Percentiles rank a stretch among this genome's conserved stretches.
phyloP scores from a whole-genome alignment of 2,113 vertebrate genomes.

The Zapus hudsonius region DNA sequence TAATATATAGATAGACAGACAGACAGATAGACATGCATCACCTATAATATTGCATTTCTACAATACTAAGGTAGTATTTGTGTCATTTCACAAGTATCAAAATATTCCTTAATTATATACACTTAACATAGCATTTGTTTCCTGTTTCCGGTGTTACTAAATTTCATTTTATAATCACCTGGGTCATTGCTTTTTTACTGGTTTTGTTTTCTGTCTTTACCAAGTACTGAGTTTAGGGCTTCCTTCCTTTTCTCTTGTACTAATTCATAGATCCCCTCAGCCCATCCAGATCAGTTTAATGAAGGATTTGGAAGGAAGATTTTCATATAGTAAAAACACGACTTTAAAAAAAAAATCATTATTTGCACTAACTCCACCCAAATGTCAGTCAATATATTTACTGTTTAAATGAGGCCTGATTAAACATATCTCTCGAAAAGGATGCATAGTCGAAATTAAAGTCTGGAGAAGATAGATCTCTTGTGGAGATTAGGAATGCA shows the following conservation, averaged over 20 bases:
- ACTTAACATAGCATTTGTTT: neutral
- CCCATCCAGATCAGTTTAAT: neutral
- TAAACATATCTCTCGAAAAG: neutral
- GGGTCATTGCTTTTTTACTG: neutral
- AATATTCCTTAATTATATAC: neutral
- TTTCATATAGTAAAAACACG: neutral
- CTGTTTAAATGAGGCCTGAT: neutral
- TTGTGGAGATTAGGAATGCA: neutral
- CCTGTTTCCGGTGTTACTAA: neutral
- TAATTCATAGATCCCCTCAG: neutral
- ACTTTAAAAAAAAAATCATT: conserved; percentile 1
- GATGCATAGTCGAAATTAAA: conserved; percentile 22
- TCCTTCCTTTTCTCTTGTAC: neutral
- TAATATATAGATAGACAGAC: too few species aligned
- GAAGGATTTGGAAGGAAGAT: neutral
- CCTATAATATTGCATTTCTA: neutral
- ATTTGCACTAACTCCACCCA: neutral
- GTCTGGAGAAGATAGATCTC: neutral
- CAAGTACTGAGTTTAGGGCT: neutral
- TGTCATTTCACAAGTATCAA: neutral
- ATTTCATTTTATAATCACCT: neutral
- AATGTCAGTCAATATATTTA: neutral
- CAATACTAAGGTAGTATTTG: neutral
- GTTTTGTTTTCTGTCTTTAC: neutral
- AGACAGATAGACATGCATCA: too few species aligned